Conservation (phyloP, 2,113 vertebrate genomes). For the Herpailurus yagouaroundi region DNA sequence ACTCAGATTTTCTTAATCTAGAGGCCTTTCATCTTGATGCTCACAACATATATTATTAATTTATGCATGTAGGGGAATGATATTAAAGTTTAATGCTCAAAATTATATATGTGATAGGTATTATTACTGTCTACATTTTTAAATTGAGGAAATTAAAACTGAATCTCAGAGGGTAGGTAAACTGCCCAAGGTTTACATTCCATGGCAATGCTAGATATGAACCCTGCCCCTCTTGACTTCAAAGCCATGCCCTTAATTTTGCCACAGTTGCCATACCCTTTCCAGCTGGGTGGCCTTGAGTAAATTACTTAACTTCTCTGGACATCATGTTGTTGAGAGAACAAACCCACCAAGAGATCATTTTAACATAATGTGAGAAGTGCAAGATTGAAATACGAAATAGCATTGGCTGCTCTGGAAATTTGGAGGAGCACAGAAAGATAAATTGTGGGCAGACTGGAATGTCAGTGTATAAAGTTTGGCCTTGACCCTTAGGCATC, state of each 20-base stretch:
- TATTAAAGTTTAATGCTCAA: slow-evolving; percentile 32
- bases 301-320: slow-evolving; percentile 3
- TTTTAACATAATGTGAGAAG: slow-evolving; percentile 24
- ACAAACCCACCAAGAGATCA: background rate
- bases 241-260: background rate
- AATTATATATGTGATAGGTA: background rate
- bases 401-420: background rate
- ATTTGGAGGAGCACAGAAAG: background rate
- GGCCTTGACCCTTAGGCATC: background rate
- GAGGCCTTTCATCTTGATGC: background rate
- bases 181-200: background rate
- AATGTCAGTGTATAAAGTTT: background rate
- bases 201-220: background rate
- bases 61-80: background rate
- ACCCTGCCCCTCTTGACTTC: background rate
- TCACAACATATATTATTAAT: background rate
- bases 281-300: background rate
- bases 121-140: background rate
- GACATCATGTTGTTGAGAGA: background rate
- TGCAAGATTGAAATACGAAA: background rate
- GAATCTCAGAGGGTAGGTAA: background rate
- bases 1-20: background rate
- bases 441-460: slow-evolving; percentile 33
- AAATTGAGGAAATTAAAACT: background rate
- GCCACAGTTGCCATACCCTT: background rate